Evolutionary conservation across 2,888 invertebrate species (phyloP).

Genomic region (Acronicta psi): DNA sequence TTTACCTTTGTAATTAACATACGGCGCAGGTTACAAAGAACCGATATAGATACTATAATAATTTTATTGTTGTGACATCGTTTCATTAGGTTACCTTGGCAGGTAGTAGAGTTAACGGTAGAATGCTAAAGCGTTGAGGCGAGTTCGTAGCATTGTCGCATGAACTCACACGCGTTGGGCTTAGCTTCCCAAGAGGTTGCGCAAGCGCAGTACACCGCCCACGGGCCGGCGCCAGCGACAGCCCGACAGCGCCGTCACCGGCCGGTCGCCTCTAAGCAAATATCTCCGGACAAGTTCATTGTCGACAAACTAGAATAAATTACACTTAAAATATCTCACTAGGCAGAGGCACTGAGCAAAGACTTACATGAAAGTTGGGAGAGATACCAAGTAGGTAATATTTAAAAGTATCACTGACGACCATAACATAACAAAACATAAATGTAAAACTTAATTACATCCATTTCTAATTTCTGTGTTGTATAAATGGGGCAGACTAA

Average conservation of each 20-base stretch:
- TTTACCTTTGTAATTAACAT: constrained; percentile 40
- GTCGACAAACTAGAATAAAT: constrained; percentile 67
- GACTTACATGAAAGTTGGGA: constrained; percentile 26
- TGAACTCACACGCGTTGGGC: constrained; percentile 61
- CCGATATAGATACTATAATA: constrained; percentile 36
- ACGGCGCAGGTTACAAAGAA: constrained; percentile 39
- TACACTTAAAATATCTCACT: constrained; percentile 57
- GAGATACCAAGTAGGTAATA: constrained; percentile 21
- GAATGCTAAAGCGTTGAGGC: constrained; percentile 81
- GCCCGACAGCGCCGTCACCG: constrained; percentile 48
- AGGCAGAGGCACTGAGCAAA: constrained; percentile 38
- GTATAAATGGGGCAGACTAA: too few species aligned
- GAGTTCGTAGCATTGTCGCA: constrained; percentile 74
- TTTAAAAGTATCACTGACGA: constrained; percentile 13
- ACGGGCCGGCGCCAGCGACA: constrained; percentile 60
- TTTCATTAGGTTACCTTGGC: constrained; percentile 74
- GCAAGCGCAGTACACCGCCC: constrained; percentile 82
- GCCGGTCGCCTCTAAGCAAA: constrained; percentile 59
- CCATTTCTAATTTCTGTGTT: too few species aligned
- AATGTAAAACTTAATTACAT: too few species aligned
- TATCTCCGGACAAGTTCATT: constrained; percentile 81
- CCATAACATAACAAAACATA: not conserved
- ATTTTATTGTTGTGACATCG: constrained; percentile 52
- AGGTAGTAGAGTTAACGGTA: constrained; percentile 82
- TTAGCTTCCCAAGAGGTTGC: constrained; percentile 79